A percentile compares a stretch with the other conserved stretches of the same genome.
These are phyloP conservation scores for Chelonia mydas DNA, from an alignment of 2,797 vertebrate genomes.

Conservation along the genomic window DNA sequence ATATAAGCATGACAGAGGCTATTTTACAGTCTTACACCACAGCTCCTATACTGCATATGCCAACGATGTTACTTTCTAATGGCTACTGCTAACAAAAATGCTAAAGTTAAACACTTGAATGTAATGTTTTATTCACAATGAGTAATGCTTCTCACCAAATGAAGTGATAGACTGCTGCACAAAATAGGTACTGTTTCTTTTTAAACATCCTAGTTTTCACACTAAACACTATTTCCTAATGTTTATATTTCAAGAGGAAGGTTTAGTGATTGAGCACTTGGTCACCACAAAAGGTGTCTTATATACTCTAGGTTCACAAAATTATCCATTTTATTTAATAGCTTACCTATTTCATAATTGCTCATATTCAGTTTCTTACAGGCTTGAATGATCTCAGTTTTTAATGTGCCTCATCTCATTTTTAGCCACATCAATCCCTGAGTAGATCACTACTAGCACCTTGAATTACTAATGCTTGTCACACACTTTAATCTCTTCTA, in stretches of 20 bases:
- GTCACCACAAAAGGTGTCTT: conserved; percentile 62
- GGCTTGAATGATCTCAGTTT: conserved; percentile 78
- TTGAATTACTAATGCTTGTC: conserved; percentile 81
- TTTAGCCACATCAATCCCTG: conserved; percentile 80
- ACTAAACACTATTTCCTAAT: conserved; percentile 19
- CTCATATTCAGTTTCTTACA: conserved; percentile 75
- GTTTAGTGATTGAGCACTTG: neutral
- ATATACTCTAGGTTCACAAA: conserved; percentile 56
- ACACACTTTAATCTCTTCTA: conserved; percentile 78
- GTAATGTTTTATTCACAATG: neutral
- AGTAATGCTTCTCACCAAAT: conserved; percentile 45
- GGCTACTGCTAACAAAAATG: neutral
- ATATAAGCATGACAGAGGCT: neutral
- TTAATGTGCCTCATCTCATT: conserved; percentile 81
- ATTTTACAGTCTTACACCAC: neutral
- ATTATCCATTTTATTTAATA: conserved; percentile 75
- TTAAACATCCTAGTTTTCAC: conserved; percentile 26
- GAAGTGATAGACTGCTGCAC: conserved; percentile 28
- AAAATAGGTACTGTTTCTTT: conserved; percentile 45
- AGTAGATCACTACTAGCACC: conserved; percentile 76
- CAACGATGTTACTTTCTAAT: neutral
- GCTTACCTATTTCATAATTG: conserved; percentile 81
- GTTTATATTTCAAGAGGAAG: conserved; percentile 55
- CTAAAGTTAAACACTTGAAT: conserved; percentile 9
- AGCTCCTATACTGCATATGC: neutral